phyloP scores from a whole-genome alignment of 2,888 invertebrate genomes.

The Theretra japonica region DNA sequence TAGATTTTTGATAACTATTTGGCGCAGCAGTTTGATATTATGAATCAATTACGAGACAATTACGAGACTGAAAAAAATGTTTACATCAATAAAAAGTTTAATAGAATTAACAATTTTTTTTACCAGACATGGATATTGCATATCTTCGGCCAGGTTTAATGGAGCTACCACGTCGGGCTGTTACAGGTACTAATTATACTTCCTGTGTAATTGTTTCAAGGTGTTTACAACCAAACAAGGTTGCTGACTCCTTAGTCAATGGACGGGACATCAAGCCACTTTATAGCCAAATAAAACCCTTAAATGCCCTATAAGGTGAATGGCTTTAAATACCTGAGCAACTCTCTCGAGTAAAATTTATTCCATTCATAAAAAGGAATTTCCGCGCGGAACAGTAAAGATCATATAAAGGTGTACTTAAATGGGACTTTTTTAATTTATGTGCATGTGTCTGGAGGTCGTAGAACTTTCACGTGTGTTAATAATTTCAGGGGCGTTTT shows the following conservation, averaged over 20 bases:
- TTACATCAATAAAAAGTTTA: background rate
- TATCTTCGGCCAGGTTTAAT: background rate
- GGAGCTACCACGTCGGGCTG: background rate
- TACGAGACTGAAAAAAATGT: too few species aligned
- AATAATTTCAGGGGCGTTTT: background rate
- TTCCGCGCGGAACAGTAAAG: conserved; percentile 7
- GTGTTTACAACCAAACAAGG: conserved; percentile 37
- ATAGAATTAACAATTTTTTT: background rate
- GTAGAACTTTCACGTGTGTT: background rate
- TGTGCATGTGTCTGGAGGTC: background rate
- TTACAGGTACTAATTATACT: conserved; percentile 20
- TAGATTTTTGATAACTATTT: too few species aligned
- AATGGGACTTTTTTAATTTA: background rate
- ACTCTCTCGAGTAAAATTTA: background rate
- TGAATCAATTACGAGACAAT: too few species aligned
- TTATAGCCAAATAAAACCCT: conserved; percentile 30
- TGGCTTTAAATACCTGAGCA: conserved; percentile 5
- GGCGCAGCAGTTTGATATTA: too few species aligned
- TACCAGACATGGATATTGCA: background rate
- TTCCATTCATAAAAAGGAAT: conserved; percentile 6
- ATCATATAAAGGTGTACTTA: background rate
- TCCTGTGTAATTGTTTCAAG: conserved; percentile 29
- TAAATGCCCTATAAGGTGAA: conserved; percentile 35
- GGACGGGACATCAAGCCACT: conserved; percentile 23
- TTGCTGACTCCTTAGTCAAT: conserved; percentile 37